A percentile compares a stretch with the other conserved stretches of the same genome.
phyloP scores from a whole-genome alignment of 2,797 vertebrate species.

The Ispidina picta region DNA sequence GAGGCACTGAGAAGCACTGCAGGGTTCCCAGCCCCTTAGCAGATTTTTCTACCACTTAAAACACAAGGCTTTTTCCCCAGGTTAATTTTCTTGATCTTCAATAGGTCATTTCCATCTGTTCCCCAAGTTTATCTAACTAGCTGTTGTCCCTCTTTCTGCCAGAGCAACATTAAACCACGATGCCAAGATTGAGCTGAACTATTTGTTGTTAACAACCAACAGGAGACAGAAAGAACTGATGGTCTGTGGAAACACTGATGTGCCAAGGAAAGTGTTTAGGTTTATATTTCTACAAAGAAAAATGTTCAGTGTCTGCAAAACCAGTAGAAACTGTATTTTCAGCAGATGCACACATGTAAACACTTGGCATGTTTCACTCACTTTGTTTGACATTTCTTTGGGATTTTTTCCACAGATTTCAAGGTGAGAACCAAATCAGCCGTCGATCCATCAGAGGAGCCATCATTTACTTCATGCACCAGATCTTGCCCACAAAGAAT shows the following conservation, averaged over 20 bases:
- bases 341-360: neutral
- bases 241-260: neutral
- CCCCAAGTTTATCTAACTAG: neutral
- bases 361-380: neutral
- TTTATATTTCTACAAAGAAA: neutral
- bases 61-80: neutral
- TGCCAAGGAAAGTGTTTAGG: neutral
- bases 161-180: neutral
- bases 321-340: neutral
- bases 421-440: slow-evolving; percentile 17
- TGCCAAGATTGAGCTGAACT: neutral
- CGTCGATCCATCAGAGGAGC: neutral
- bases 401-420: neutral
- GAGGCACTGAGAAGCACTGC: neutral
- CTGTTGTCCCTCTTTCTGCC: neutral
- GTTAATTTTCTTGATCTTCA: neutral
- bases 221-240: neutral
- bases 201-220: neutral
- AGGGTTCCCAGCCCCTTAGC: neutral
- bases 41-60: neutral
- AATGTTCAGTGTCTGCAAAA: neutral
- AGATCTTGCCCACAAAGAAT: neutral
- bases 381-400: neutral
- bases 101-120: neutral
- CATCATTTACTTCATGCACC: neutral